Evolutionary conservation across 2,113 vertebrate species (phyloP), one percentile per base, ranked within the genome.

Genomic region (Clarias macrocephalus): DNA sequence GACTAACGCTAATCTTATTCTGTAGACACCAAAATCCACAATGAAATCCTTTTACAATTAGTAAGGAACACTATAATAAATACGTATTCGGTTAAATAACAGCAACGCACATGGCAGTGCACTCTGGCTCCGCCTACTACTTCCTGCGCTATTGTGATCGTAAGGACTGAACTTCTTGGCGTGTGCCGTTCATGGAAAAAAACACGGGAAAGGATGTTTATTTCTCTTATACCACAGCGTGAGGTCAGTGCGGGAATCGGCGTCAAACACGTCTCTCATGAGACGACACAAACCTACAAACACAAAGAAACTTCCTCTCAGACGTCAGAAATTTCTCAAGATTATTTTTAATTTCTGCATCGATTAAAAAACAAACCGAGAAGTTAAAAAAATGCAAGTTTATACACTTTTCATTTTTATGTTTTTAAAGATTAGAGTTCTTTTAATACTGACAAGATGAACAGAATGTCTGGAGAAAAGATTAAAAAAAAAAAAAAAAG

Each of bases 361-460:
- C 56, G 65, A 83, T 87, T 80, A 62, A 80, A 87, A 85, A 89
- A 88, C 65, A 66, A 88, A 83, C 37, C 3, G 52, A 68, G 19
- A 82, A 72, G 56, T 56, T 84, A 60, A 87, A 85, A 87, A 84
- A 88, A 89, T 66, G 60, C 66, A 75, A 30, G 23, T 80, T 85
- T 86, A 82, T 86, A 86, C 37, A 83, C 16, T 76, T 75, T 72
- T 62, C 59, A 82, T 16, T 84, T 2, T 56, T 59, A 48, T 48
- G 12, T 42, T 19, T 56, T 77, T 77, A 77, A 33, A 87, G 37
- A 86, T 88, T 87, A 86, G 84, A 79, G n/a, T 84, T 84, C 59
- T 81, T 87, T 82, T 88, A 90, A 90, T 90, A 90, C 89, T 90
- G 87, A 85, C 79, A 82, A 77, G 79, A 85, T 86, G 87, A 70